Percentiles rank a stretch among this genome's conserved stretches.
Evolutionary conservation across 2,797 vertebrate species (phyloP).

Genomic region (Characodon lateralis): DNA sequence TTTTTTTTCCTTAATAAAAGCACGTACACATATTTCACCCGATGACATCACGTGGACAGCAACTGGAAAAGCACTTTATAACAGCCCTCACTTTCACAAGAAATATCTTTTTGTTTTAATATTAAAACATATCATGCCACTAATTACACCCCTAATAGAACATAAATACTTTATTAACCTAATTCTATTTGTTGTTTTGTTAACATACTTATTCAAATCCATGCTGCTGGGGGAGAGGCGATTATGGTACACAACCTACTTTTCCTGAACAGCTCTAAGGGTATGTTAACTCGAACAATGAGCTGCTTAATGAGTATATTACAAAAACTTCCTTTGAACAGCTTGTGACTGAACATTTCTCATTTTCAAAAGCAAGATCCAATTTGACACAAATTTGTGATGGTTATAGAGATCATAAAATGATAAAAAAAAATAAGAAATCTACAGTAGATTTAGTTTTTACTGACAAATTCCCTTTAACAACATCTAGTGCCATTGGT

Average conservation of each 20-base stretch:
- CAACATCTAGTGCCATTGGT: conserved; percentile 6
- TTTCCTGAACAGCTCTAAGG: neutral
- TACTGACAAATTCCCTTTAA: conserved; percentile 7
- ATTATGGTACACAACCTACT: neutral
- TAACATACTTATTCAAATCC: neutral
- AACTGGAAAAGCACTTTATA: neutral
- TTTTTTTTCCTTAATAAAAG: neutral
- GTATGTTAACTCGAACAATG: neutral
- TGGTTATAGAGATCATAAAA: neutral
- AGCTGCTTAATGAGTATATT: neutral
- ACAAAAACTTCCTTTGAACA: neutral
- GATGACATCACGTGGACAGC: neutral
- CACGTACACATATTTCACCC: neutral
- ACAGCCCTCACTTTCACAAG: neutral
- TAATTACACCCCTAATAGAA: neutral
- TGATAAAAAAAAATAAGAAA: neutral
- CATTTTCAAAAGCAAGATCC: neutral
- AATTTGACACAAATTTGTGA: neutral
- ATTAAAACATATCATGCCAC: neutral
- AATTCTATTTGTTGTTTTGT: neutral
- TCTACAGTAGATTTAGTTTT: neutral
- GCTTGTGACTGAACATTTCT: neutral
- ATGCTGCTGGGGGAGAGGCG: neutral
- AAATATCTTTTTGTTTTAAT: neutral
- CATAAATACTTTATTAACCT: neutral